Evolutionary conservation across 2,113 vertebrate genomes (phyloP), one percentile per base, ranked within the genome.

Genomic region (Rallus limicola): DNA sequence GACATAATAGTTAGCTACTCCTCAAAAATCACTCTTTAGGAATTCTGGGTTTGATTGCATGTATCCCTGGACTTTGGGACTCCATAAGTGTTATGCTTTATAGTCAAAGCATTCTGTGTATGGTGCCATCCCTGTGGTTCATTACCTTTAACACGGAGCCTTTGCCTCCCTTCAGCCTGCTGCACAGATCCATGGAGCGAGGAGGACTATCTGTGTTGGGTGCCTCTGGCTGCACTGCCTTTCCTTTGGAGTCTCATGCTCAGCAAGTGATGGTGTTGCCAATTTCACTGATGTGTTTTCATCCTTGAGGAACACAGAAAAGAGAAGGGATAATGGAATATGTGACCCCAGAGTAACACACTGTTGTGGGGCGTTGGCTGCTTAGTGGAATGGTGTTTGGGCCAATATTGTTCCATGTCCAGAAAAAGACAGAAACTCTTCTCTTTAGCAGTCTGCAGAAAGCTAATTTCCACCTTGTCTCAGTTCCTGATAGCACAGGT

Each of bases 81-180:
- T 69, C 44, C 34, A 3, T 44, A 9, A 60, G 23, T 46, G 16
- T 44, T 82, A 5, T 38, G 10, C 33, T 63, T 56, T 69, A 26
- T 0, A 0, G 80, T n/a, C 24, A 34, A 33, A 56, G 25, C 13
- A 6, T 69, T 83, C 67, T 33, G 6, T 69, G 69, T 53, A 4
- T 25, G 53, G 36, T 79, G 31, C 52, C 34, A 48, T 48, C 70
- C 13, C 5, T 19, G 0, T 0, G 1, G 16, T 50, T 84, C 31
- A 6, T 48, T 15, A 40, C 44, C 59, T 40, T 60, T 17, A 34
- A 12, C 31, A 44, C 24, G 13, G 44, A 58, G 68, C 55, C 68
- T 52, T 62, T 82, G 28, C 75, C 26, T 36, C 4, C 23, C 58
- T 64, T 82, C 11, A 36, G 38, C 26, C 59, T 46, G 38, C 70